These are phyloP conservation scores for Latrodectus geometricus DNA, from an alignment of 1,140 invertebrate genomes.

Conservation along the genomic window DNA sequence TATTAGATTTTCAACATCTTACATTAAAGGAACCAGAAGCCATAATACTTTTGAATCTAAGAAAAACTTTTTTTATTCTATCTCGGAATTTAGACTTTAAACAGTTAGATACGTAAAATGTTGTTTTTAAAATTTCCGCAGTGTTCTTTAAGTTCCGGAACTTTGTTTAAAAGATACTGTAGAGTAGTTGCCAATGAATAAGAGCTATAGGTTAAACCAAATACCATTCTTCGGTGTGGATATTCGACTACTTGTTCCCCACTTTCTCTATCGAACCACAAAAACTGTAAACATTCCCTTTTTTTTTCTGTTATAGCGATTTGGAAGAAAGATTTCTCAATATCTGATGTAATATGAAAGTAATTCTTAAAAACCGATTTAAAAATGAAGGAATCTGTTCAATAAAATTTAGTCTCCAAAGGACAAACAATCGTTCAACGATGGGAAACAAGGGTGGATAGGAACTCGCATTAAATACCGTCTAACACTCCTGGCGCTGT, in stretches of 20 bases:
- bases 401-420: background rate
- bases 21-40: background rate
- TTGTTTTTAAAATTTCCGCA: constrained; percentile 1
- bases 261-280: constrained; percentile 7
- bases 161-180: constrained; percentile 1
- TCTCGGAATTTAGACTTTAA: background rate
- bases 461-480: constrained; percentile 4
- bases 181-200: constrained; percentile 6
- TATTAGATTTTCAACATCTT: constrained; percentile 1
- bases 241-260: background rate
- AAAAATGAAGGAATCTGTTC: constrained; percentile 1
- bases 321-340: constrained; percentile 17
- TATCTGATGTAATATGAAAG: background rate
- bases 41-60: background rate
- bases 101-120: constrained; percentile 23
- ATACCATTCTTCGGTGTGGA: constrained; percentile 13
- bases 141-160: background rate
- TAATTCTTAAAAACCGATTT: background rate
- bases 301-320: background rate
- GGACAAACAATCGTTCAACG: constrained; percentile 9
- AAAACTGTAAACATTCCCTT: background rate
- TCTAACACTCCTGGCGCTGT: background rate
- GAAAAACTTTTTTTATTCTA: constrained; percentile 2
- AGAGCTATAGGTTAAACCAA: constrained; percentile 10
- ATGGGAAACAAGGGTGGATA: background rate